phyloP scores from a whole-genome alignment of 2,797 vertebrate genomes.

The Paedocypris micromegethes region DNA sequence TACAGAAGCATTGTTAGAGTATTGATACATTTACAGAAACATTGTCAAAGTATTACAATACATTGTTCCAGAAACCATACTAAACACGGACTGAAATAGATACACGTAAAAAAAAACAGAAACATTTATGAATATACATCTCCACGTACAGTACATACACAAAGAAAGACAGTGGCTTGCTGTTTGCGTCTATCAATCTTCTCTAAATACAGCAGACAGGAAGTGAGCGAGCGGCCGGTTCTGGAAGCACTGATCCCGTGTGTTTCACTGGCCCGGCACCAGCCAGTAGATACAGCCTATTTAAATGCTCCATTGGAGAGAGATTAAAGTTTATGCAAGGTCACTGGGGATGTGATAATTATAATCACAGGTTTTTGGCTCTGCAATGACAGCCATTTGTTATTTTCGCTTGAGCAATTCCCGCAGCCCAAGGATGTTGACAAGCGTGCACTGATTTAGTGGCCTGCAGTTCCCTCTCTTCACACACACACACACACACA shows the following conservation, averaged over 20 bases:
- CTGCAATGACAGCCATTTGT: constrained; percentile 99
- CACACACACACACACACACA: constrained; percentile 46
- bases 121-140: background rate
- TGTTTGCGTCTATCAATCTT: background rate
- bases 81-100: constrained; percentile 34
- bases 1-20: too few relatives aligned
- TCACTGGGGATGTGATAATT: constrained; percentile 99
- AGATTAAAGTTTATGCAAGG: constrained; percentile 99
- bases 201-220: constrained; percentile 28
- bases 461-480: constrained; percentile 65
- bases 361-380: constrained; percentile 99
- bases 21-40: too few relatives aligned
- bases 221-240: constrained; percentile 58
- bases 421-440: constrained; percentile 89
- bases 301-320: constrained; percentile 99
- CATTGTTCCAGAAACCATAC: too few relatives aligned
- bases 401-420: constrained; percentile 98
- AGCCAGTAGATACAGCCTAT: constrained; percentile 82
- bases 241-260: constrained; percentile 69
- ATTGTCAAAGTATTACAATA: too few relatives aligned
- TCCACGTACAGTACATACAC: background rate
- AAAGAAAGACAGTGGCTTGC: constrained; percentile 15
- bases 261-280: constrained; percentile 61
- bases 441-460: constrained; percentile 99
- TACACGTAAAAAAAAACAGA: background rate